Conservation (phyloP, 2,888 invertebrate genomes). For the Thecocarcelia acutangulata region DNA sequence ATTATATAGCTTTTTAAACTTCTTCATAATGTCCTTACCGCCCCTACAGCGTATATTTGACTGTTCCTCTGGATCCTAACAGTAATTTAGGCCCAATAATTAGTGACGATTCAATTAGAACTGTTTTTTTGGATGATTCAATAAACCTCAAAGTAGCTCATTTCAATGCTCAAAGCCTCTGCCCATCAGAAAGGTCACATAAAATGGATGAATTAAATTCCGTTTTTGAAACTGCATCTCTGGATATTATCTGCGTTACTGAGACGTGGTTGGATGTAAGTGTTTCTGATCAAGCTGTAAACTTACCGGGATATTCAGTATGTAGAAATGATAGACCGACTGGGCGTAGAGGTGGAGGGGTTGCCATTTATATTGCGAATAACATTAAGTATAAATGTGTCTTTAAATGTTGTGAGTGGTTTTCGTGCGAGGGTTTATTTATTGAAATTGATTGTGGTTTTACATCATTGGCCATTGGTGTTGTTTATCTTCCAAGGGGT, state of each 20-base stretch:
- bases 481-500: no score
- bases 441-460: no score
- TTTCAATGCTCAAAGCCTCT: slow-evolving; percentile 16
- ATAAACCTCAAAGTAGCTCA: neutral
- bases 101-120: neutral
- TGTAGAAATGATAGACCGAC: no score
- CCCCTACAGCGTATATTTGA: no score
- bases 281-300: neutral
- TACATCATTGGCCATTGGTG: no score
- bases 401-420: no score
- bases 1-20: no score
- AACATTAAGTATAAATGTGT: no score
- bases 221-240: neutral
- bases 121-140: neutral
- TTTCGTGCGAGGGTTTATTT: no score
- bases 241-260: slow-evolving; percentile 10
- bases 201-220: neutral
- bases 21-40: no score
- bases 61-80: neutral
- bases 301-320: neutral
- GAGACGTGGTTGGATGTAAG: slow-evolving; percentile 6
- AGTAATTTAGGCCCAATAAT: neutral
- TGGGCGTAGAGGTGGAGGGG: no score
- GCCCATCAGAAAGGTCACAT: slow-evolving; percentile 8
- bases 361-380: no score